Evolutionary conservation across 2,797 vertebrate species (phyloP).

Genomic region (Anas bahamensis): DNA sequence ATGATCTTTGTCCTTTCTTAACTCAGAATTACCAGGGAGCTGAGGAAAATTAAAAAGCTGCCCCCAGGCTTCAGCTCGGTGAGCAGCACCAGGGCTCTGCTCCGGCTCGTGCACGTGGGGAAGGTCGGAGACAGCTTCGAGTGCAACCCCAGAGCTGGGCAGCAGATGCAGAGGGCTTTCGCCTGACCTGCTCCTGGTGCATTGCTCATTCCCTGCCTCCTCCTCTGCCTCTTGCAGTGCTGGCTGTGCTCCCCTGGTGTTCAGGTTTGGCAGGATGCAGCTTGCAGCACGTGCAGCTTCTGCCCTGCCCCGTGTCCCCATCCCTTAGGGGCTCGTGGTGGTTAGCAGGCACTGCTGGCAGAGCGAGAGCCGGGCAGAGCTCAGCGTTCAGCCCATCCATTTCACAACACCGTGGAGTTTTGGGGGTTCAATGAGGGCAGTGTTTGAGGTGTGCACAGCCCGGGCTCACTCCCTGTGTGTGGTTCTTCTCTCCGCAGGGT

Average conservation of each 20-base stretch:
- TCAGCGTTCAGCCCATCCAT: rapidly evolving
- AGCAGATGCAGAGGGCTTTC: not conserved
- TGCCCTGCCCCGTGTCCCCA: not conserved
- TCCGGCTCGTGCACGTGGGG: rapidly evolving
- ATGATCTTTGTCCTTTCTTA: not conserved
- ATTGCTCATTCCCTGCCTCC: not conserved
- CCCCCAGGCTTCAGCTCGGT: not conserved
- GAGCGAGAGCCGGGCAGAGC: not conserved
- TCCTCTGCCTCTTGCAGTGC: rapidly evolving
- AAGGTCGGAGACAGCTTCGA: not conserved
- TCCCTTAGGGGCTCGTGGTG: not conserved
- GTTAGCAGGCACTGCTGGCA: not conserved
- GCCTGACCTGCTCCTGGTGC: not conserved
- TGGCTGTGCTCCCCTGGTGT: rapidly evolving
- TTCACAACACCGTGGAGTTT: not conserved
- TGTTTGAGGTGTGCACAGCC: too few relatives aligned
- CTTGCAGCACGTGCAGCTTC: rapidly evolving
- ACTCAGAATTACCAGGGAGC: not conserved
- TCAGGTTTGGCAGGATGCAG: not conserved
- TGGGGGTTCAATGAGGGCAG: not conserved
- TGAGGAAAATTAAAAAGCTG: not conserved
- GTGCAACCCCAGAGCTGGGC: not conserved
- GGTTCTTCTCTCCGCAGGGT: conserved; percentile 76
- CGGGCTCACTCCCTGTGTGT: rapidly evolving
- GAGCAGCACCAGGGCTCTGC: not conserved